Conservation (phyloP, 2,888 invertebrate species). For the Muschampia plurimacula region DNA sequence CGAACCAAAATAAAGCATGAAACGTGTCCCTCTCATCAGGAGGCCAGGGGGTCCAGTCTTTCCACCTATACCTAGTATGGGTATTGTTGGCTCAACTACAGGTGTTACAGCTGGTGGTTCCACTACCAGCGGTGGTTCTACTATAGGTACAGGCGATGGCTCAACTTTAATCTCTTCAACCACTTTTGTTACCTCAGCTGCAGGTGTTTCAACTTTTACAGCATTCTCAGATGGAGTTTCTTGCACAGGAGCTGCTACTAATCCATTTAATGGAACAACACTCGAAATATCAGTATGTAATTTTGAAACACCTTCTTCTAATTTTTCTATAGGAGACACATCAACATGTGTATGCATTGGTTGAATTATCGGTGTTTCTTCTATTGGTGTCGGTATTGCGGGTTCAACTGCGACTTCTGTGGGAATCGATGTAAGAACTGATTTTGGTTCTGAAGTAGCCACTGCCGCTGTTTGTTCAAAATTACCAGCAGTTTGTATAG, state of each 20-base stretch:
- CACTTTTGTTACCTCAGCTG: constrained; percentile 9
- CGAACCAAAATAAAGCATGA: constrained; percentile 67
- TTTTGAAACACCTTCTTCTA: constrained; percentile 27
- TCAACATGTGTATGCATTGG: constrained; percentile 33
- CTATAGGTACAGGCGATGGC: neutral
- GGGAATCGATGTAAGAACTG: constrained; percentile 27
- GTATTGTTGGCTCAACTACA: constrained; percentile 18
- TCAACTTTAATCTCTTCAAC: constrained; percentile 18
- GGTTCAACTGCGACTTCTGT: constrained; percentile 37
- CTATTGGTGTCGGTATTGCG: constrained; percentile 12
- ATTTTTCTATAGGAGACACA: constrained; percentile 11
- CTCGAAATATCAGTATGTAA: constrained; percentile 34
- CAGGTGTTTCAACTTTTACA: constrained; percentile 20
- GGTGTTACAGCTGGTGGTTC: constrained; percentile 11
- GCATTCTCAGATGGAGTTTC: neutral
- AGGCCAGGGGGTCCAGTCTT: constrained; percentile 46
- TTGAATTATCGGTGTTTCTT: constrained; percentile 31
- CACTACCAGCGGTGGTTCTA: constrained; percentile 32
- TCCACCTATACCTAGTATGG: constrained; percentile 13
- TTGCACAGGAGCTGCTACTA: constrained; percentile 8
- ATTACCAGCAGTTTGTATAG: constrained; percentile 34
- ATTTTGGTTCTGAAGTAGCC: constrained; percentile 21
- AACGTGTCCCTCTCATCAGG: constrained; percentile 57
- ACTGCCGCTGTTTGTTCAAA: constrained; percentile 34
- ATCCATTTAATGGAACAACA: constrained; percentile 24